These are phyloP conservation scores for Apamea epomidion DNA, from an alignment of 2,888 invertebrate species.

Conservation along the genomic window DNA sequence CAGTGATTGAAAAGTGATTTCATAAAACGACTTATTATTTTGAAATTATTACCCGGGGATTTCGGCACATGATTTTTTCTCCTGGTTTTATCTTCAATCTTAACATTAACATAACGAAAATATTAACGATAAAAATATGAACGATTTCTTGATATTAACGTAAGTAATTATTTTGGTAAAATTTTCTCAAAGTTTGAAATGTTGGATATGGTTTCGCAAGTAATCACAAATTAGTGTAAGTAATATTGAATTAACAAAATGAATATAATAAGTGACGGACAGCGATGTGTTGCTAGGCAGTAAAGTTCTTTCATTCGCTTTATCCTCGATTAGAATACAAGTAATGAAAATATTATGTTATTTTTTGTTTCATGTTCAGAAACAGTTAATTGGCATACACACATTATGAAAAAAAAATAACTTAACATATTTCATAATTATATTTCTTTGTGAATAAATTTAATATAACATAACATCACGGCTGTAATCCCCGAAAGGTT, in stretches of 20 bases:
- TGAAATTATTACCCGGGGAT: conserved; percentile 5
- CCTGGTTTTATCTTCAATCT: neutral
- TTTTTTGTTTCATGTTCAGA: neutral
- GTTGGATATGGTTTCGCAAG: too few species aligned
- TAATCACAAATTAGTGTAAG: neutral
- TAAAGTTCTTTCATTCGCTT: neutral
- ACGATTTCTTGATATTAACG: neutral
- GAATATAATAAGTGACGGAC: neutral
- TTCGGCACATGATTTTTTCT: conserved; percentile 3
- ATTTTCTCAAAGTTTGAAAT: neutral
- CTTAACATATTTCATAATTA: too few species aligned
- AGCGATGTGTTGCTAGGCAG: neutral
- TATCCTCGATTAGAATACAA: neutral
- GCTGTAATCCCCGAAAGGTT: too few species aligned
- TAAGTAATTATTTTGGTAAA: neutral
- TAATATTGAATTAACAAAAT: neutral
- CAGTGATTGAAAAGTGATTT: conserved; percentile 57
- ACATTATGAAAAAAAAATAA: too few species aligned
- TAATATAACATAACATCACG: too few species aligned
- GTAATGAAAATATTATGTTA: neutral
- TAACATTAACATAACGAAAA: neutral
- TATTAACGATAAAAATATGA: neutral
- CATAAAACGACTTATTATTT: conserved; percentile 47
- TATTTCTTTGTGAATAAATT: too few species aligned
- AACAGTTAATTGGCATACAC: too few species aligned